These are phyloP conservation scores for Furnarius figulus DNA, from an alignment of 2,113 vertebrate genomes.

Conservation along the genomic window DNA sequence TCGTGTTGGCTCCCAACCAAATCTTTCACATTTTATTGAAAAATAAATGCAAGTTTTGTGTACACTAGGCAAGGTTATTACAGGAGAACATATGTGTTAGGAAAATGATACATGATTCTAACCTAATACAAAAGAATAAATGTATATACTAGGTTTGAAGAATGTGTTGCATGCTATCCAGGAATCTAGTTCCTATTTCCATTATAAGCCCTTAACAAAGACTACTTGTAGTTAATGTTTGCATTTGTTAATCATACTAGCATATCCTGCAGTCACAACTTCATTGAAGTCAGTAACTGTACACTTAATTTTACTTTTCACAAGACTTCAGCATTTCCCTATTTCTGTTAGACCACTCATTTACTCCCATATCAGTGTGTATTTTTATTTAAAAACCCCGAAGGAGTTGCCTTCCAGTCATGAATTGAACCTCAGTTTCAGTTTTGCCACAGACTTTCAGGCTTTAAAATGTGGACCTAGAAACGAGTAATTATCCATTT, in stretches of 20 bases:
- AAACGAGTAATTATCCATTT: neutral
- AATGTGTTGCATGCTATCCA: rapidly evolving
- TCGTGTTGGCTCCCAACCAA: neutral
- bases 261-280: neutral
- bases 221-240: neutral
- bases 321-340: neutral
- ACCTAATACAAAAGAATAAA: neutral
- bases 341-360: neutral
- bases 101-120: neutral
- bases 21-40: neutral
- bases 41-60: neutral
- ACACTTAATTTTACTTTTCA: neutral
- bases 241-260: neutral
- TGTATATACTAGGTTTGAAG: neutral
- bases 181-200: neutral
- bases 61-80: neutral
- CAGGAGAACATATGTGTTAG: neutral
- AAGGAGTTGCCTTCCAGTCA: neutral
- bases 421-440: neutral
- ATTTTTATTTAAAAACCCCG: neutral
- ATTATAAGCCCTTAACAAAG: neutral
- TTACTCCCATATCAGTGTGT: neutral
- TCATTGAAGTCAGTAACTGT: neutral
- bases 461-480: neutral
- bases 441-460: neutral